These are phyloP conservation scores for Mustelus asterias DNA, from an alignment of 2,113 vertebrate genomes.

Conservation along the genomic window DNA sequence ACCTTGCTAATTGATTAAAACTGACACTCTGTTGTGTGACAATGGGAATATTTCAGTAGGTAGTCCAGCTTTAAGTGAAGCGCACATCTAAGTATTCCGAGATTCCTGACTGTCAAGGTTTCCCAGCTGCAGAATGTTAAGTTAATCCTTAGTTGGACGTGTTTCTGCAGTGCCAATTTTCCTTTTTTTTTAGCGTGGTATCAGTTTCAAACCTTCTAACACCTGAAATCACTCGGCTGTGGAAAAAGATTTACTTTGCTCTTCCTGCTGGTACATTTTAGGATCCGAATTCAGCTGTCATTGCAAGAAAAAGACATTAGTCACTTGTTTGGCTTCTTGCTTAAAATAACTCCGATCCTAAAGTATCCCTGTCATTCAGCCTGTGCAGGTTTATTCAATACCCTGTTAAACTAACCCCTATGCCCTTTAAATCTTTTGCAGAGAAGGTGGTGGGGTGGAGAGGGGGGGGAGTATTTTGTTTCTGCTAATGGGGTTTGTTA, in stretches of 20 bases:
- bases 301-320: slow-evolving; percentile 22
- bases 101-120: slow-evolving; percentile 31
- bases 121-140: slow-evolving; percentile 30
- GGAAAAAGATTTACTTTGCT: slow-evolving; percentile 27
- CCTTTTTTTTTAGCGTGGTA: slow-evolving; percentile 30
- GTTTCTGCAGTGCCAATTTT: slow-evolving; percentile 15
- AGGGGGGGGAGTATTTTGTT: neutral
- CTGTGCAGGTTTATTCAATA: neutral
- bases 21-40: neutral
- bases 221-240: slow-evolving; percentile 36
- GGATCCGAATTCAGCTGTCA: slow-evolving; percentile 33
- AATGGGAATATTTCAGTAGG: slow-evolving; percentile 9
- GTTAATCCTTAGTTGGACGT: slow-evolving; percentile 30
- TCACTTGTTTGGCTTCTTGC: slow-evolving; percentile 19
- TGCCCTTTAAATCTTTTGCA: neutral
- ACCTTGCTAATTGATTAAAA: neutral
- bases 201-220: slow-evolving; percentile 26
- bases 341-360: slow-evolving; percentile 31
- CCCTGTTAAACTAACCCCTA: neutral
- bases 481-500: slow-evolving; percentile 1
- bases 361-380: slow-evolving; percentile 29
- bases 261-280: slow-evolving; percentile 36
- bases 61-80: slow-evolving; percentile 1
- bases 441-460: neutral
- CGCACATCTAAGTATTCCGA: neutral